Conservation (phyloP, 2,888 invertebrate species). For the Archaeoteleia sp. region DNA sequence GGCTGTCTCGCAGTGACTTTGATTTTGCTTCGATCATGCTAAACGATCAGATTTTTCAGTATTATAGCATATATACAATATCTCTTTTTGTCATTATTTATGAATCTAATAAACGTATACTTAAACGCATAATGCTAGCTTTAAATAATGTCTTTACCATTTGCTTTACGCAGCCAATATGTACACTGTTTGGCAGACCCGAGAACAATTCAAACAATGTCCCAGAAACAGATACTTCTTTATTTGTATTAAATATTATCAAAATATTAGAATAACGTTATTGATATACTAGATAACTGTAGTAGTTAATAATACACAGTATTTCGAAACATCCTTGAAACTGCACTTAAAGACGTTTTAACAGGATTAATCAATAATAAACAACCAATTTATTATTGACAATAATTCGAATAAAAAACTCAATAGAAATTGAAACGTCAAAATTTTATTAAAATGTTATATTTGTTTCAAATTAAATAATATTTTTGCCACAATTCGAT, state of each 20-base stretch:
- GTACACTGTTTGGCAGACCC: constrained; percentile 9
- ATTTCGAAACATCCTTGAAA: too few relatives aligned
- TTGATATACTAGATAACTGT: too few relatives aligned
- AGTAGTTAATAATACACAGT: too few relatives aligned
- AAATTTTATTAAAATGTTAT: too few relatives aligned
- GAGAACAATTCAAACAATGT: neutral
- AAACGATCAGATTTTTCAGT: constrained; percentile 46
- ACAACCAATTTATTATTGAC: constrained; percentile 26
- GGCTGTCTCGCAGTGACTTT: constrained; percentile 66
- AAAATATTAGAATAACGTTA: too few relatives aligned
- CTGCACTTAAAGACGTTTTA: too few relatives aligned
- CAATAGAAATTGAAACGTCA: too few relatives aligned
- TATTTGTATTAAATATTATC: constrained; percentile 60
- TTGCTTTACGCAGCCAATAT: neutral
- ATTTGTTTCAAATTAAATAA: too few relatives aligned
- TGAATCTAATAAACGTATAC: constrained; percentile 6
- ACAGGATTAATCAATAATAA: constrained; percentile 45
- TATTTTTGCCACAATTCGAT: too few relatives aligned
- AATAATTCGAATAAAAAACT: constrained; percentile 13
- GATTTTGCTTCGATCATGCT: constrained; percentile 58
- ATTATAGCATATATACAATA: constrained; percentile 26
- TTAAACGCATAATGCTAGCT: constrained; percentile 7
- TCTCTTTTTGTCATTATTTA: constrained; percentile 6
- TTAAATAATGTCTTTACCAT: neutral
- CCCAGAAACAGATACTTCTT: constrained; percentile 31